Base-by-base conservation (phyloP, 2,797 vertebrate species). In the Silurus aristotelis region DNA sequence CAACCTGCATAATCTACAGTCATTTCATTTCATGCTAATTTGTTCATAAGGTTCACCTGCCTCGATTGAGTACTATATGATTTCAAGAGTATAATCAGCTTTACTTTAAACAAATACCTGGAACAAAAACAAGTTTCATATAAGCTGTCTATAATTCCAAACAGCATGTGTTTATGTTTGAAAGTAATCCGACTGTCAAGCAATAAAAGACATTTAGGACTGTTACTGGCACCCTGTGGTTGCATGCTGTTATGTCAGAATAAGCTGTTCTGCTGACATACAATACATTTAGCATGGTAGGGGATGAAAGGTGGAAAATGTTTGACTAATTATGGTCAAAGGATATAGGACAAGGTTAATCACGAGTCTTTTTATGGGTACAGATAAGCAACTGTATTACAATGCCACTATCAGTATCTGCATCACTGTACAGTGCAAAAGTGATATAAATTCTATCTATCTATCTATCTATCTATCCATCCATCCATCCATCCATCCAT, bases 211-310 rank as follows among this genome's bases (percentile, higher is more conserved):
- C 17, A 27, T 31, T 31, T 15, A 31, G 52, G 73, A 58, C 73
- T 58, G 25, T 76, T 76, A 76, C 73, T 76, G 73, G 25, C 73
- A 76, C 73, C 73, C 25, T 58, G 73, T 76, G 73, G 73, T 31
- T 19, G 73, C 55, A 58, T 31, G 72, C 73, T 19, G 73, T 76
- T 76, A 76, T 76, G 15, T 76, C 52, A 12, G 52, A 56, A 76
- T 12, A 25, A 31, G 10, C 14, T 27, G 2, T 25, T 56, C n/a
- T 56, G 25, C 5, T 7, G 72, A 27, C 6, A 25, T 2, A 25
- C 52, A 75, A 55, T 75, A 46, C 15, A 27, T 55, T 2, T 52
- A 76, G 52, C 3, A 31, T 31, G 15, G 14, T 55, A 27, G 6
- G 17, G 55, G 48, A 73, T 17, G n/a, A 73, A 52, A 25, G 6